Percentiles rank a stretch among this genome's conserved stretches.
phyloP scores from a whole-genome alignment of 2,888 invertebrate genomes.

The Sminthurinus aureus region DNA sequence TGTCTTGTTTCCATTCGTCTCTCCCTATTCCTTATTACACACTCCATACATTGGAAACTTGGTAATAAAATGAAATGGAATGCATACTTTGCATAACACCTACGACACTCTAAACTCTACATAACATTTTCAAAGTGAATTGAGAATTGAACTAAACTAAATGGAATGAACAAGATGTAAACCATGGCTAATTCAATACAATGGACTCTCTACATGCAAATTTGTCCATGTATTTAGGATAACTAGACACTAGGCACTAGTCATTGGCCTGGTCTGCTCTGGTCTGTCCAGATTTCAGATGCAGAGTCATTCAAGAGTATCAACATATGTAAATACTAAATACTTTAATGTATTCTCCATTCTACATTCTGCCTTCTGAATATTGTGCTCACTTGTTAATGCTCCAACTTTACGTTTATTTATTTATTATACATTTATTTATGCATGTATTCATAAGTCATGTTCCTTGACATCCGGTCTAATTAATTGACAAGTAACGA shows the following conservation, averaged over 20 bases:
- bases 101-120: neutral
- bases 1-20: neutral
- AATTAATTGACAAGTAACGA: neutral
- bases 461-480: neutral
- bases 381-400: too few relatives aligned
- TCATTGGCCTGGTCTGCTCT: too few relatives aligned
- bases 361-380: too few relatives aligned
- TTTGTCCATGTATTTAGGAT: too few relatives aligned
- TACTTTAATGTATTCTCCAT: too few relatives aligned
- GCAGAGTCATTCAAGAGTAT: neutral
- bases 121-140: neutral
- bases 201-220: too few relatives aligned
- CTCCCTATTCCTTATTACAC: neutral
- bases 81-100: neutral
- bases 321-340: too few relatives aligned
- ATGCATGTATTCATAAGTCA: neutral
- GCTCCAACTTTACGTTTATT: too few relatives aligned
- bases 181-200: too few relatives aligned
- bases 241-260: too few relatives aligned
- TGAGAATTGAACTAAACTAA: neutral
- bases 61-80: neutral
- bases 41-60: neutral
- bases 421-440: too few relatives aligned
- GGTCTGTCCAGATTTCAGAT: too few relatives aligned
- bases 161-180: neutral